Evolutionary conservation across 1,140 invertebrate species (phyloP).

Genomic region (Oncopodura yosiiana): DNA sequence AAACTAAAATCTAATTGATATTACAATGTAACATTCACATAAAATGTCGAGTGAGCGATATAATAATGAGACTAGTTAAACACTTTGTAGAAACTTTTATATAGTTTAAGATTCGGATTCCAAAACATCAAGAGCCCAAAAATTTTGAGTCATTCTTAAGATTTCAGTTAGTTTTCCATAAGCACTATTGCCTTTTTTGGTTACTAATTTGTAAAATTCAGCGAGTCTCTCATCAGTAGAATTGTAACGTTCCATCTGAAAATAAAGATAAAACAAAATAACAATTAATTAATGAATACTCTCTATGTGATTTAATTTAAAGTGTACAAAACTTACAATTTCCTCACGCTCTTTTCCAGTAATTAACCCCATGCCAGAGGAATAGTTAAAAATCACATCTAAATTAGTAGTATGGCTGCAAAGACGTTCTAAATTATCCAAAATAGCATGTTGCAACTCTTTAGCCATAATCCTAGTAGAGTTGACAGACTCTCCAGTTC

Average conservation of each 20-base stretch:
- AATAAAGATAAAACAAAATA: not conserved
- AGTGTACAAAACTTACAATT: conserved; percentile 9
- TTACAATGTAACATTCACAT: too few relatives aligned
- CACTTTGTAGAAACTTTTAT: too few relatives aligned
- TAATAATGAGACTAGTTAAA: too few relatives aligned
- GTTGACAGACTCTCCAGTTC: not conserved
- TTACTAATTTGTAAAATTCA: conserved; percentile 11
- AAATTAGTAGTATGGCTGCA: conserved; percentile 11
- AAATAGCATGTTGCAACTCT: not conserved
- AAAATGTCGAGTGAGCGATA: too few relatives aligned
- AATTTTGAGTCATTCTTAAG: conserved; percentile 18
- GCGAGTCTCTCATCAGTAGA: conserved; percentile 4
- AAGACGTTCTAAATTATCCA: conserved; percentile 6
- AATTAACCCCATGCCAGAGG: conserved; percentile 15
- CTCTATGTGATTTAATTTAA: too few relatives aligned
- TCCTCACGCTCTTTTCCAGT: conserved; percentile 15
- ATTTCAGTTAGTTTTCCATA: conserved; percentile 10
- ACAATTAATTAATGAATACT: not conserved
- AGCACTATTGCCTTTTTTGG: conserved; percentile 1
- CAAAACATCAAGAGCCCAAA: conserved; percentile 18
- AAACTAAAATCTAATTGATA: too few relatives aligned
- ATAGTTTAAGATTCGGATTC: too few relatives aligned
- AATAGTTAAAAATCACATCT: conserved; percentile 6
- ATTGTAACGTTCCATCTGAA: not conserved
- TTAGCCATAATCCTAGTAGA: not conserved